Conservation (phyloP, 1,140 invertebrate species). For the Patella vulgata region DNA sequence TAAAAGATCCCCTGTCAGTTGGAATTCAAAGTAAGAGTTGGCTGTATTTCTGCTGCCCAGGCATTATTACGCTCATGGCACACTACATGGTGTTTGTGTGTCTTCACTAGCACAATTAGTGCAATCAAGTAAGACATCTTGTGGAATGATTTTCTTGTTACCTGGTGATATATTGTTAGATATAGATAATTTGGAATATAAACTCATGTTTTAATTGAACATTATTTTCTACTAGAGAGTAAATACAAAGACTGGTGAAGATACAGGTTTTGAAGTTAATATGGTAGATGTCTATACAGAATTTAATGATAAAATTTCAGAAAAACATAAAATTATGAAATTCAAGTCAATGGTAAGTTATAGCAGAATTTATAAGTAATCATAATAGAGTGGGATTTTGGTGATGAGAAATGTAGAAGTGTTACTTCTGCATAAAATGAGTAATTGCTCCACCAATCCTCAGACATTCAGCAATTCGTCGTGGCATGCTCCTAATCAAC, state of each 20-base stretch:
- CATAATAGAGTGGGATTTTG: too few species aligned
- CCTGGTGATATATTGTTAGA: background rate
- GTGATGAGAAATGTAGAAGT: constrained; percentile 6
- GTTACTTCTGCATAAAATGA: background rate
- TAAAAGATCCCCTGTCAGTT: too few species aligned
- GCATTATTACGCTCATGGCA: background rate
- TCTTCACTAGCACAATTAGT: too few species aligned
- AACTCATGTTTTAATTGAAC: constrained; percentile 10
- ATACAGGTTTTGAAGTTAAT: constrained; percentile 72
- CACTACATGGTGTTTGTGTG: background rate
- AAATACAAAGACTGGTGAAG: constrained; percentile 67
- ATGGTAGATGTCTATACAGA: constrained; percentile 89
- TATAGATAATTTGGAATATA: background rate
- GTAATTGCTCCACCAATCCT: too few species aligned
- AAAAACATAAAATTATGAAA: constrained; percentile 77
- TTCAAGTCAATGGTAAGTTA: constrained; percentile 78
- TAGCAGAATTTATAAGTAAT: too few species aligned
- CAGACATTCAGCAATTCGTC: too few species aligned
- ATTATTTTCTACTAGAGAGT: constrained; percentile 55
- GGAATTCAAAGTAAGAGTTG: background rate
- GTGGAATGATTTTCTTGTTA: background rate
- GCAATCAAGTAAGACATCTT: too few species aligned
- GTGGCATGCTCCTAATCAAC: too few species aligned
- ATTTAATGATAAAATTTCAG: constrained; percentile 79
- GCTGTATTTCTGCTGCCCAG: background rate